Percentiles rank a stretch among this genome's conserved stretches.
Conservation (phyloP, 1,140 invertebrate genomes). For the Drosophila obscura region DNA sequence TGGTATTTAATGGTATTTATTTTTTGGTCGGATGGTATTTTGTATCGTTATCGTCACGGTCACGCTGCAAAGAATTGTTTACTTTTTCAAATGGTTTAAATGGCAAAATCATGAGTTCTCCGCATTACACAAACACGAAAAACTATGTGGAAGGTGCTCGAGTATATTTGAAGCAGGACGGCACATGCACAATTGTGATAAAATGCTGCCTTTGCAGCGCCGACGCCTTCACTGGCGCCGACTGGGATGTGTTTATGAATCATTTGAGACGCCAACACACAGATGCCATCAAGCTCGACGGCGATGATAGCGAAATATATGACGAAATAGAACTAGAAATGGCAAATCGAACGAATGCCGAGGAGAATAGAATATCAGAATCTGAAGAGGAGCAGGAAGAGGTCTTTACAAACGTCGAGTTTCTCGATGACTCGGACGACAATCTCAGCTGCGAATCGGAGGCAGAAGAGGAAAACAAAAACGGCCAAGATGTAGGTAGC, state of each 20-base stretch:
- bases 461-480: not conserved
- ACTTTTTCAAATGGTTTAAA: too few species aligned
- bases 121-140: too few species aligned
- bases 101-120: too few species aligned
- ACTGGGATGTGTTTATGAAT: conserved; percentile 18
- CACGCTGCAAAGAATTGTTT: too few species aligned
- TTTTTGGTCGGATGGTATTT: too few species aligned
- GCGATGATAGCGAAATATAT: conserved; percentile 32
- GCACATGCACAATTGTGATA: conserved; percentile 15
- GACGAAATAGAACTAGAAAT: conserved; percentile 39
- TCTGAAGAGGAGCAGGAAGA: not conserved
- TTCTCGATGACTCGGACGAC: conserved; percentile 7
- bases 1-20: too few species aligned
- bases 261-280: conserved; percentile 23
- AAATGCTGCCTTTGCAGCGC: conserved; percentile 46
- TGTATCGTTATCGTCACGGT: too few species aligned
- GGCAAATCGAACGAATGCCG: conserved; percentile 8
- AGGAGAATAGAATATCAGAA: not conserved
- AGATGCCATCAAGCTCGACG: not conserved
- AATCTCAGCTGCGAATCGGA: not conserved
- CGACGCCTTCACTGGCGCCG: conserved; percentile 2
- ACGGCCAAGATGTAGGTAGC: not conserved
- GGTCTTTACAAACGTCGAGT: not conserved
- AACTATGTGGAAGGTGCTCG: conserved; percentile 36
- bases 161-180: conserved; percentile 37